phyloP scores from a whole-genome alignment of 2,797 vertebrate genomes.

The Florisuga fusca region DNA sequence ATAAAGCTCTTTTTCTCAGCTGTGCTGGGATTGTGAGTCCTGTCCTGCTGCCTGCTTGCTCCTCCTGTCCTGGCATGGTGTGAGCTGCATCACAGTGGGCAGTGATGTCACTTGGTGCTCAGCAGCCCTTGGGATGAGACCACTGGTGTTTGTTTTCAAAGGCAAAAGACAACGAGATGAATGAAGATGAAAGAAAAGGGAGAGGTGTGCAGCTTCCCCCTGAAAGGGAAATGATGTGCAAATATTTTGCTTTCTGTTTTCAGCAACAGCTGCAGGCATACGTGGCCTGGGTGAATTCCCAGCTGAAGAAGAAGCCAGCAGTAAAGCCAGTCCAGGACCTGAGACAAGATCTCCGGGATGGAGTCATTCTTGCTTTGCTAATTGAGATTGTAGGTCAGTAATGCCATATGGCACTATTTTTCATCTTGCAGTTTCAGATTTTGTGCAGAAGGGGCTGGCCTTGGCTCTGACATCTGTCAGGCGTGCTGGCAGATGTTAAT shows the following conservation, averaged over 20 bases:
- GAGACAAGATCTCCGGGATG: slow-evolving; percentile 91
- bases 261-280: slow-evolving; percentile 96
- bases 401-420: slow-evolving; percentile 3
- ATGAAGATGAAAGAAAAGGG: neutral
- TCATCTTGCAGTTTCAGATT: neutral
- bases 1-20: neutral
- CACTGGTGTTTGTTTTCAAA: neutral
- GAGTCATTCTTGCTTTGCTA: slow-evolving; percentile 89
- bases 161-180: neutral
- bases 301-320: slow-evolving; percentile 90
- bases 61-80: neutral
- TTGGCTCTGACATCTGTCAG: neutral
- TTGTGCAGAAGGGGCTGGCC: neutral
- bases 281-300: slow-evolving; percentile 97
- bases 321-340: slow-evolving; percentile 88
- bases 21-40: neutral
- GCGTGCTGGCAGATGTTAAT: neutral
- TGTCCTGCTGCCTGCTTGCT: neutral
- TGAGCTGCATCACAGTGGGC: neutral
- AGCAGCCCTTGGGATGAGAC: neutral
- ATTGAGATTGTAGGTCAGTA: slow-evolving; percentile 96
- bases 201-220: neutral
- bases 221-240: neutral
- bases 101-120: neutral
- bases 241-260: slow-evolving; percentile 26